Conservation (phyloP, 2,113 vertebrate genomes). For the Spheniscus mendiculus region DNA sequence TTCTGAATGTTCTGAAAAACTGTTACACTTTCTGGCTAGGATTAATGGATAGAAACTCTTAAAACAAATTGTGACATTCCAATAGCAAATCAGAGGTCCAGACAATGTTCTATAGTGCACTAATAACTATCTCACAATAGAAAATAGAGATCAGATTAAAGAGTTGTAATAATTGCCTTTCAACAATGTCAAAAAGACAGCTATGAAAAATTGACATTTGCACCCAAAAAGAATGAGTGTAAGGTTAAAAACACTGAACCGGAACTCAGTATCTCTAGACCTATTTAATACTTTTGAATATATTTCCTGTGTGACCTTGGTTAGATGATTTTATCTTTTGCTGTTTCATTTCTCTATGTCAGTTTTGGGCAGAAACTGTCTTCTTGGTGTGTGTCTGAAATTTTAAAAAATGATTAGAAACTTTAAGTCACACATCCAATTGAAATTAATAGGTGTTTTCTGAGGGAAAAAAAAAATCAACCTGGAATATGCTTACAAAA, state of each 20-base stretch:
- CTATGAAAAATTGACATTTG: neutral
- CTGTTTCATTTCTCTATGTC: neutral
- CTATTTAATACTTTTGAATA: neutral
- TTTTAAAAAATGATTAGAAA: neutral
- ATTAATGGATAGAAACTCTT: neutral
- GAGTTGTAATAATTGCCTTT: neutral
- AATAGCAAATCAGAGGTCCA: neutral
- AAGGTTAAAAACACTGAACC: neutral
- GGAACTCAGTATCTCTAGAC: neutral
- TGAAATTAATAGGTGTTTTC: neutral
- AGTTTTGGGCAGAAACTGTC: neutral
- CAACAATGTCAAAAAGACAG: neutral
- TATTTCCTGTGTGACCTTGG: neutral
- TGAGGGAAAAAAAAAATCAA: neutral
- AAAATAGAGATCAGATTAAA: neutral
- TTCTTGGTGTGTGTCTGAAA: neutral
- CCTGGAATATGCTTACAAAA: neutral
- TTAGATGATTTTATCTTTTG: neutral
- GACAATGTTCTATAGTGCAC: neutral
- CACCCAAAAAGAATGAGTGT: neutral
- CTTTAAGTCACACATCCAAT: neutral
- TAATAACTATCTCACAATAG: neutral
- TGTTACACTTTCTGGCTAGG: neutral
- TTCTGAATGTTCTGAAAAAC: neutral
- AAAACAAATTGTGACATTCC: neutral